Base-by-base conservation (phyloP, 2,797 vertebrate genomes). In the Danio tinwini region DNA sequence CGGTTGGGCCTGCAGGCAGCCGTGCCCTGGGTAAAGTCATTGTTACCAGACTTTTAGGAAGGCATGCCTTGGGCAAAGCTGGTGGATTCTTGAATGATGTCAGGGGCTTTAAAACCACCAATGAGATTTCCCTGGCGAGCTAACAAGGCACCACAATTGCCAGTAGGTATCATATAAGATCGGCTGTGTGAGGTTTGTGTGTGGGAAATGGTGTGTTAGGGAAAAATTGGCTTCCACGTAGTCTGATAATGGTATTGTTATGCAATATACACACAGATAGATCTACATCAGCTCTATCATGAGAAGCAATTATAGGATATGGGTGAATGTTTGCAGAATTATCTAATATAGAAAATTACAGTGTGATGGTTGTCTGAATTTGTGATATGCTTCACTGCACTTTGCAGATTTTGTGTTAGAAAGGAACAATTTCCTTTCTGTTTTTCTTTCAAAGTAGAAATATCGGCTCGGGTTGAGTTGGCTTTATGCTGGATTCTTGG, bases 311-410 rank as follows among this genome's bases (percentile, higher is more conserved):
- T 72, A 70, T 53, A 70, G 13, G 67, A 64, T 62, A 56, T 65
- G 61, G 78, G 56, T 80, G 67, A 71, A 73, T 58, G 49, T 73
- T 49, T 80, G 78, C 61, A 58, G 61, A 80, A 63, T 65, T 59
- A 64, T 80, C 69, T 73, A 73, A 80, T 80, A 65, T 64, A 56
- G 78, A 58, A 73, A 73, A 80, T 73, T 55, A 40, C 69, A 80
- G 49, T 65, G 59, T 62, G 16, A 16, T 19, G 42, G 49, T 63
- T 56, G 50, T 39, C 17, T 78, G 47, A 78, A 62, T 47, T 63
- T 73, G 42, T 73, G 52, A 58, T 1, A 9, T 49, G 78, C 59
- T 65, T 73, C 11, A 16, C 50, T 80, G 59, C 69, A 37, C 58
- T 63, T 79, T 71, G 67, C 19, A 65, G 59, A 73, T 73, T 56